Base-by-base conservation (phyloP, 2,888 invertebrate genomes). In the Caenorhabditis sp. region DNA sequence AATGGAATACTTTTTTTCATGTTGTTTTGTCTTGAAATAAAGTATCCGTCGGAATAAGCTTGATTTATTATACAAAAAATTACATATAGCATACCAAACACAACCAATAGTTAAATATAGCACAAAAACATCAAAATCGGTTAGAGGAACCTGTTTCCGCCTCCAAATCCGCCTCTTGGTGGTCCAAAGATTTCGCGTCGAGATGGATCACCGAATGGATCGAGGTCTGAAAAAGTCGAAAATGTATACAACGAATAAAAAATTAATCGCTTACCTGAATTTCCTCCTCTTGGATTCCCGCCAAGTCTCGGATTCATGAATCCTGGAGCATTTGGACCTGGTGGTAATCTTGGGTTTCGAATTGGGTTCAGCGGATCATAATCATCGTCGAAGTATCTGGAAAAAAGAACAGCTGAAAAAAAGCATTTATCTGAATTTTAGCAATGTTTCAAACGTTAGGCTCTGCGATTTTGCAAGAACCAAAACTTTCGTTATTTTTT, bases 91-190 rank as follows among this genome's bases (percentile, higher is more conserved):
- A n/a, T n/a, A n/a, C n/a, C n/a, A n/a, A n/a, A n/a, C n/a, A n/a
- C n/a, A n/a, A n/a, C n/a, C n/a, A n/a, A n/a, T n/a, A n/a, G n/a
- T n/a, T n/a, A n/a, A n/a, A n/a, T n/a, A n/a, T n/a, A n/a, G n/a
- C 56, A 56, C 26, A 27, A 27, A 17, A 27, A 58, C 4, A 56
- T 27, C 27, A 36, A 17, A 56, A 10, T 56, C 10, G 27, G n/a
- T 58, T 20, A 58, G 36, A 58, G 26, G 14, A 56, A 56, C 17
- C 70, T 61, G 49, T 17, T 20, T 31, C 70, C 70, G 23, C 59
- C 50, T 53, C 70, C 58, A 8, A 25, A 31, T 10, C 71, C 63
- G 1, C 72, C 68, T 60, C 71, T 63, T 58, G 72, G 65, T 14
- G 57, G 56, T n/a, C 63, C 49, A 26, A 65, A 43, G 1, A 62